phyloP scores from a whole-genome alignment of 2,888 invertebrate species.

The Micoletzkya japonica region DNA sequence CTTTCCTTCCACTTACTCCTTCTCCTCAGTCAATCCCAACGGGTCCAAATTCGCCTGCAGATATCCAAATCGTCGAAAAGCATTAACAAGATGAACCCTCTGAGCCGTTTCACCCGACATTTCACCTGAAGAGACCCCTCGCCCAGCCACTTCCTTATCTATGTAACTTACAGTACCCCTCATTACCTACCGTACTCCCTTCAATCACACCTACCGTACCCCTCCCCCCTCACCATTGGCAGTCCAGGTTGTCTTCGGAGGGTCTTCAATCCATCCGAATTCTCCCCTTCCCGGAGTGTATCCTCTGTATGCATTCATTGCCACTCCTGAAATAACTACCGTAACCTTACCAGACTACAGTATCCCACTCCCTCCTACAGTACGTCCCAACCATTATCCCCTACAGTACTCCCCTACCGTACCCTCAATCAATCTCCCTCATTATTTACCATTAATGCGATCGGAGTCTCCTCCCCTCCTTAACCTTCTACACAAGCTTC shows the following conservation, averaged over 20 bases:
- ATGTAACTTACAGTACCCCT: not conserved
- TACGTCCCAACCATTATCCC: not conserved
- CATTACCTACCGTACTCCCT: not conserved
- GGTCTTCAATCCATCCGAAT: constrained; percentile 49
- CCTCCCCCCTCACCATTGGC: constrained; percentile 34
- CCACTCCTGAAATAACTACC: not conserved
- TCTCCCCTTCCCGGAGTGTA: constrained; percentile 45
- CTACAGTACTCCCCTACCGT: no score
- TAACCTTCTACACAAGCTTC: not conserved
- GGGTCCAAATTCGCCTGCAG: constrained; percentile 59
- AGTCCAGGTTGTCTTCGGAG: constrained; percentile 44
- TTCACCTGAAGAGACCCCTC: constrained; percentile 29
- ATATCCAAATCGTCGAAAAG: constrained; percentile 59
- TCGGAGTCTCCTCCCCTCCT: not conserved
- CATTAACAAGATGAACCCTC: constrained; percentile 55
- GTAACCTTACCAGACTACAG: not conserved
- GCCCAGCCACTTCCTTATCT: not conserved
- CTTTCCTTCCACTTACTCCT: constrained; percentile 32
- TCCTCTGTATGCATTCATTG: not conserved
- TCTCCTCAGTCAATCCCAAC: constrained; percentile 42
- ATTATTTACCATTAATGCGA: no score
- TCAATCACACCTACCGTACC: not conserved
- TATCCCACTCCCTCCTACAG: not conserved
- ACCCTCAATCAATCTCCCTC: no score
- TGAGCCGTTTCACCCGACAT: constrained; percentile 45